A percentile compares a stretch with the other conserved stretches of the same genome.
Evolutionary conservation across 2,797 vertebrate genomes (phyloP).

Genomic region (Tauraco hartlaubi): DNA sequence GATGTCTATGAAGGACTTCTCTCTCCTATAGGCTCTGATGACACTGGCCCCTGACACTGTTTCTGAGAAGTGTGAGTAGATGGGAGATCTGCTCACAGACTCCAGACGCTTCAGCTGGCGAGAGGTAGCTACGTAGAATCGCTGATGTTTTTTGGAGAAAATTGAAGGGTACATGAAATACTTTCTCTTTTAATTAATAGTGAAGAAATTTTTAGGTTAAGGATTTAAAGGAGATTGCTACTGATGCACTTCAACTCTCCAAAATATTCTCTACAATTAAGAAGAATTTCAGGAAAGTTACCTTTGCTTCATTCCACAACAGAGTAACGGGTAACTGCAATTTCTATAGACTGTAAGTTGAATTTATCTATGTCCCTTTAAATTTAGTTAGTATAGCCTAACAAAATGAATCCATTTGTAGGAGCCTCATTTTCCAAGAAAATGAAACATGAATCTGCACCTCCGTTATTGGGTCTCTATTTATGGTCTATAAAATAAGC

Average conservation of each 20-base stretch:
- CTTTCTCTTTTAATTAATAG: neutral
- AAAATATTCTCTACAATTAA: neutral
- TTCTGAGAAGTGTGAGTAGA: constrained; percentile 98
- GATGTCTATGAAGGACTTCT: constrained; percentile 84
- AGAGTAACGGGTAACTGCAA: neutral
- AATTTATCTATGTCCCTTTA: neutral
- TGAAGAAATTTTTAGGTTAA: neutral
- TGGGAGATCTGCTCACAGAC: constrained; percentile 94
- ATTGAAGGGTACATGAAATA: neutral
- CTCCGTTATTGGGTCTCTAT: neutral
- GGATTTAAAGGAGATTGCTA: neutral
- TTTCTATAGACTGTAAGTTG: neutral
- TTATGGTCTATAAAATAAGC: neutral
- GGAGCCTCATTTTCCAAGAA: neutral
- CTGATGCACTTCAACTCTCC: neutral
- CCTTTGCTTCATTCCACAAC: neutral
- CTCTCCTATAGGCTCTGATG: constrained; percentile 91
- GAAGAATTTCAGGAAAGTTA: neutral
- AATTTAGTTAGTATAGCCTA: neutral
- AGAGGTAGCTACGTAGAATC: constrained; percentile 95
- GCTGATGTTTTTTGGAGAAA: constrained; percentile 75
- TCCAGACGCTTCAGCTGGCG: constrained; percentile 96
- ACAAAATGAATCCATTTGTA: neutral
- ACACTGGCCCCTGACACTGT: constrained; percentile 91
- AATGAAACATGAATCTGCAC: neutral